Conservation (phyloP, 2,888 invertebrate species). For the Lepidocyrtinus sp. region DNA sequence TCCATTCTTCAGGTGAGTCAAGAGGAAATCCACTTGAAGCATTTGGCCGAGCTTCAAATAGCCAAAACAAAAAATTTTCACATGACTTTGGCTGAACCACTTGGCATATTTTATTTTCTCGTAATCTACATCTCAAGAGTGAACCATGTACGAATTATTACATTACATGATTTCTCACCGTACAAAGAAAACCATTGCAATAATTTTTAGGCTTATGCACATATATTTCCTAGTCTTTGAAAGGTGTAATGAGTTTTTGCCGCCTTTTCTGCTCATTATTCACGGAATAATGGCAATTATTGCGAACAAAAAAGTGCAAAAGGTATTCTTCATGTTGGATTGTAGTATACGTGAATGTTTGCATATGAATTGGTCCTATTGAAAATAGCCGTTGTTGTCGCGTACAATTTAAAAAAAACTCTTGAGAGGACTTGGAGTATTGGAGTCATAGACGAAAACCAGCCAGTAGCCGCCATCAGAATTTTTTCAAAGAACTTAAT, state of each 20-base stretch:
- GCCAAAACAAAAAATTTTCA: neutral
- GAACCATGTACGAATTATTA: neutral
- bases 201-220: neutral
- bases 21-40: neutral
- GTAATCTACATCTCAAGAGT: neutral
- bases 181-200: neutral
- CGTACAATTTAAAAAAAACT: too few species aligned
- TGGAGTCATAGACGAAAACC: too few species aligned
- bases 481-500: neutral
- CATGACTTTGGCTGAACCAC: neutral
- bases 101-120: neutral
- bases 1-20: neutral
- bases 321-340: constrained; percentile 17
- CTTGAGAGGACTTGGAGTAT: too few species aligned
- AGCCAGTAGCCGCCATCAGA: neutral
- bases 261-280: constrained; percentile 36
- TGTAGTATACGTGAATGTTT: constrained; percentile 31
- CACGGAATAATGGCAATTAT: constrained; percentile 25
- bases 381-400: neutral
- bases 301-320: constrained; percentile 42
- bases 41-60: neutral
- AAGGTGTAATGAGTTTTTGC: constrained; percentile 22
- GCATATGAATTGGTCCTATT: neutral
- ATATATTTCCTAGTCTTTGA: neutral
- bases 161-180: neutral